phyloP scores from a whole-genome alignment of 2,113 vertebrate species.

The Grus americana region DNA sequence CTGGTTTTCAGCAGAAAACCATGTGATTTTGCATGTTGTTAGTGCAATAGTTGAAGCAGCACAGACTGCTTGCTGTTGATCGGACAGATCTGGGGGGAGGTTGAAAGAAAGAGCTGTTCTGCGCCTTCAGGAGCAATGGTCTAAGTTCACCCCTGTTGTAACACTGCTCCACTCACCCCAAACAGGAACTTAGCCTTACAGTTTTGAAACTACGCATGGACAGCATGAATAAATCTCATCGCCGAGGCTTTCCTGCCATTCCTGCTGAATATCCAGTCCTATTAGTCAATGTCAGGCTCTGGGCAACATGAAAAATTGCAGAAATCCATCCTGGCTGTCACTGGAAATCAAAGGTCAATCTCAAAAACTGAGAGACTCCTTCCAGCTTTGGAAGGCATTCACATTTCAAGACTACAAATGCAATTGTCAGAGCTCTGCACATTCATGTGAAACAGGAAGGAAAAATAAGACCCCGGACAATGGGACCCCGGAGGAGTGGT shows the following conservation, averaged over 20 bases:
- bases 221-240: constrained; percentile 46
- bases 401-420: constrained; percentile 30
- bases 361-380: constrained; percentile 29
- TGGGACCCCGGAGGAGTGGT: neutral
- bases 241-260: neutral
- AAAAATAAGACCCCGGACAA: constrained; percentile 50
- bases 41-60: neutral
- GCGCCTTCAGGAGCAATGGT: neutral
- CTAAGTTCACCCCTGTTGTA: neutral
- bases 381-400: constrained; percentile 36
- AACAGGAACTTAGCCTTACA: constrained; percentile 11
- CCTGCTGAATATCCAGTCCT: constrained; percentile 32
- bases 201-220: neutral
- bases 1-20: neutral
- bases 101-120: neutral
- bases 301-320: constrained; percentile 28
- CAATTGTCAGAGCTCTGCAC: constrained; percentile 28
- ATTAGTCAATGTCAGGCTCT: constrained; percentile 53
- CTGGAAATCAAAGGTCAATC: constrained; percentile 47
- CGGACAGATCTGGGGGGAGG: neutral
- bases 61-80: neutral
- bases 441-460: constrained; percentile 14
- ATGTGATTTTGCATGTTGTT: neutral
- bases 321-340: constrained; percentile 60
- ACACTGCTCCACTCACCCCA: neutral